These are phyloP conservation scores for Carposina sasakii DNA, from an alignment of 1,140 invertebrate species.

Conservation along the genomic window DNA sequence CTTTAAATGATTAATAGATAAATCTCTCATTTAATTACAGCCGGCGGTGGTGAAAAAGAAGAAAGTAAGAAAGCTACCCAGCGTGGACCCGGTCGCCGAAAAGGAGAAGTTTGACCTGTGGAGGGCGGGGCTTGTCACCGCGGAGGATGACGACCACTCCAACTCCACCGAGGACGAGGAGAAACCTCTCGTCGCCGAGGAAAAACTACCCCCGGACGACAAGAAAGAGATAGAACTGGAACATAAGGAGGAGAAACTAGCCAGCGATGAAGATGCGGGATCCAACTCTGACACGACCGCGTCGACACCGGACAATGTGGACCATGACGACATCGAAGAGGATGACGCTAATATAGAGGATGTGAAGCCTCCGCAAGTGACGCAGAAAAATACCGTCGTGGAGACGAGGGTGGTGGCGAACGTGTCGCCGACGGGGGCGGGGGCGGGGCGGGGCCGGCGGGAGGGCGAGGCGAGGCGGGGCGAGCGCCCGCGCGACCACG, in stretches of 20 bases:
- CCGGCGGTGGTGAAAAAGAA: no score
- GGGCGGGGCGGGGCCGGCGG: no score
- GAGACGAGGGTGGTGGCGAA: neutral
- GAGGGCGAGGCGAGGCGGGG: neutral
- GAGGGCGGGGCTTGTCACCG: conserved; percentile 33
- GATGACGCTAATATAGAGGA: no score
- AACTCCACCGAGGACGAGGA: conserved; percentile 22
- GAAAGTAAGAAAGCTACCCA: no score
- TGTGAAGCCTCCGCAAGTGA: no score
- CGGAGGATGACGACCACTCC: conserved; percentile 35
- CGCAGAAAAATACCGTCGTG: no score
- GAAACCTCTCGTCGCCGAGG: neutral
- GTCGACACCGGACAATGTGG: no score
- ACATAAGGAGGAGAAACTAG: neutral
- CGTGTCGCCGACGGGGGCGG: neutral
- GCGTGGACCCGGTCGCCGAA: conserved; percentile 31
- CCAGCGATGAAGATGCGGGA: neutral
- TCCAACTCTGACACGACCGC: no score
- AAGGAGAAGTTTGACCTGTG: conserved; percentile 42
- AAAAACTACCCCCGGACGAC: neutral
- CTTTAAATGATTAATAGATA: no score
- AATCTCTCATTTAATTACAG: no score
- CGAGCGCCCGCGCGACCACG: neutral
- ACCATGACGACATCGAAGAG: no score
- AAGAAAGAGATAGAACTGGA: neutral